Conservation (phyloP, 2,113 vertebrate genomes). For the Micromys minutus region DNA sequence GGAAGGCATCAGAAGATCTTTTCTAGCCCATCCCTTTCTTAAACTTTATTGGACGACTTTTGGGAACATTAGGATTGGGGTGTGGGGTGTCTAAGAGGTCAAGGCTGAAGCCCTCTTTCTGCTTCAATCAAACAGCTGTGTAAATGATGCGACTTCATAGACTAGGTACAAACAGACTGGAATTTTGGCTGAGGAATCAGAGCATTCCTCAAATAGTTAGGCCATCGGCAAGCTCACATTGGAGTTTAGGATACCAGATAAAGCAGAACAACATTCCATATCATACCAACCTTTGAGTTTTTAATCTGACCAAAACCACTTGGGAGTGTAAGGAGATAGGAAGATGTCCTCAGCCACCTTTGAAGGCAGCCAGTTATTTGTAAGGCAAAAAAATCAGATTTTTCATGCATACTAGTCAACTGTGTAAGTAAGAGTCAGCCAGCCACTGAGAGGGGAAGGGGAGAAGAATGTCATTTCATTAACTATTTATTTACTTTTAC, state of each 20-base stretch:
- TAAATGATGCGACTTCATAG: neutral
- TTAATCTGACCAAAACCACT: neutral
- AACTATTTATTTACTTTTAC: neutral
- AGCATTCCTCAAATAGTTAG: conserved; percentile 32
- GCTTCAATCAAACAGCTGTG: neutral
- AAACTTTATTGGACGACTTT: too few relatives aligned
- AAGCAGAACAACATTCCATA: neutral
- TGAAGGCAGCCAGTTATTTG: neutral
- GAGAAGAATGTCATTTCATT: neutral
- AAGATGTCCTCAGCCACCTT: neutral
- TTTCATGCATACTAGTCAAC: neutral
- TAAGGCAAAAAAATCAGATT: neutral
- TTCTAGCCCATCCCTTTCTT: rapidly evolving
- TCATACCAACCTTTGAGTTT: neutral
- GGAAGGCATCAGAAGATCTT: neutral
- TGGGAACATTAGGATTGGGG: neutral
- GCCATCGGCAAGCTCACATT: conserved; percentile 23
- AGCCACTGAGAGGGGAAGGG: neutral
- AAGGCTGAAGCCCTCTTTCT: neutral
- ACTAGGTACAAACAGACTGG: neutral
- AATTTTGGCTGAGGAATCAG: conserved; percentile 13
- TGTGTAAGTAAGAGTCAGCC: neutral
- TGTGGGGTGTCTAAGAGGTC: neutral
- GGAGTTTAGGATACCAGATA: neutral
- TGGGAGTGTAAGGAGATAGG: neutral